These are phyloP conservation scores for Melanotaenia nigrans DNA, from an alignment of 2,797 vertebrate species.

Conservation along the genomic window DNA sequence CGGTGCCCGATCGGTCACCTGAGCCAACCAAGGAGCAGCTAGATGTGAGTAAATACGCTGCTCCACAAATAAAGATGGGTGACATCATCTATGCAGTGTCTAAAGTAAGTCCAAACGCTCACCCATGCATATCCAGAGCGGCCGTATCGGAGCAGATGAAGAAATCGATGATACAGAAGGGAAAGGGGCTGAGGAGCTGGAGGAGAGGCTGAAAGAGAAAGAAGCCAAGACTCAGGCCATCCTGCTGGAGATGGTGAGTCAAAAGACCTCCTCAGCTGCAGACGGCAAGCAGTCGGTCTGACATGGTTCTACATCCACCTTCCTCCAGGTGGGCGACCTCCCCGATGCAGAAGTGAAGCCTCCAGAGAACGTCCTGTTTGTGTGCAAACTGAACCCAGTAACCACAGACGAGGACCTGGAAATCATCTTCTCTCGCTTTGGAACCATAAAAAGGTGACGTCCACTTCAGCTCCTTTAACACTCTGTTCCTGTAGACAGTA, in stretches of 20 bases:
- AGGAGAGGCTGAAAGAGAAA: conserved; percentile 93
- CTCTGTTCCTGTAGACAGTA: background rate
- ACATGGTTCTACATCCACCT: background rate
- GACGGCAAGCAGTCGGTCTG: background rate
- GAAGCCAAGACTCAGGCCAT: conserved; percentile 97
- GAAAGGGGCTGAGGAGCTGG: conserved; percentile 88
- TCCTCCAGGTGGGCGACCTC: conserved; percentile 91
- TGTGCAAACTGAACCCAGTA: conserved; percentile 97
- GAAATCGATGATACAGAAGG: conserved; percentile 90
- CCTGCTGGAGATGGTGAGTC: conserved; percentile 94
- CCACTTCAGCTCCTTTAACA: background rate
- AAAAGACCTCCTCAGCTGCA: background rate
- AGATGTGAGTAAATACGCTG: conserved; percentile 85
- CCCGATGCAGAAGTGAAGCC: conserved; percentile 94
- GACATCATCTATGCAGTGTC: background rate
- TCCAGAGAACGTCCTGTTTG: conserved; percentile 95
- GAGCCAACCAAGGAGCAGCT: conserved; percentile 94
- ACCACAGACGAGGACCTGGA: conserved; percentile 97
- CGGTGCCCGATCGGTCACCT: conserved; percentile 91
- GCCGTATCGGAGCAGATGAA: conserved; percentile 96
- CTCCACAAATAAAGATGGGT: background rate
- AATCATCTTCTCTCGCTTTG: conserved; percentile 97
- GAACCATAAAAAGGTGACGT: conserved; percentile 89
- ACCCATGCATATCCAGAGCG: conserved; percentile 85
- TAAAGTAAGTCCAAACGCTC: background rate